Evolutionary conservation across 2,113 vertebrate genomes (phyloP).

Genomic region (Erythrolamprus reginae): DNA sequence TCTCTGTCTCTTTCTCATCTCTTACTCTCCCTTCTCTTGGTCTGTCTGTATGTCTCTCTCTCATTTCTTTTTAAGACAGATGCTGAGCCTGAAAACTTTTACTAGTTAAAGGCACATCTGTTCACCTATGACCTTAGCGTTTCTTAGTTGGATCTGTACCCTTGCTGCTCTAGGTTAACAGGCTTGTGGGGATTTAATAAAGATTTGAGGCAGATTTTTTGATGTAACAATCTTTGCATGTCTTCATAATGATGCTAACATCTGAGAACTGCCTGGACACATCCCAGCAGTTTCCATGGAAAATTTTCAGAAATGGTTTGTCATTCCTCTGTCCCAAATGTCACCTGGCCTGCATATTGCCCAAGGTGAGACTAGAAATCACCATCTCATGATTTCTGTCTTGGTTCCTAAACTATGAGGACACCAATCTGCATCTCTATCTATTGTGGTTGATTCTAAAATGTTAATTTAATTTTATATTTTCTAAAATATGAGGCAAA

Average conservation of each 20-base stretch:
- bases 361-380: not conserved
- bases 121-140: not conserved
- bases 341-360: not conserved
- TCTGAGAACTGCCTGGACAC: not conserved
- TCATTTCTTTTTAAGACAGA: too few species aligned
- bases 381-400: not conserved
- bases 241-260: not conserved
- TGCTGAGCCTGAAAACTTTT: not conserved
- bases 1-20: too few species aligned
- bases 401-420: not conserved
- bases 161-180: not conserved
- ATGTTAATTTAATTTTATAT: not conserved
- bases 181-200: not conserved
- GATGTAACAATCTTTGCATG: not conserved
- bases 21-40: too few species aligned
- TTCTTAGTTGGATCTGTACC: not conserved
- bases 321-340: not conserved
- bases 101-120: not conserved
- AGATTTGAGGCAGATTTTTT: not conserved
- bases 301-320: not conserved
- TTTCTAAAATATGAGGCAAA: not conserved
- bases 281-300: not conserved
- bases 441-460: not conserved
- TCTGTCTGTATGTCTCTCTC: too few species aligned
- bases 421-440: not conserved